A percentile compares a stretch with the other conserved stretches of the same genome.
phyloP scores from a whole-genome alignment of 2,888 invertebrate genomes.

The Teinopalpus imperialis region DNA sequence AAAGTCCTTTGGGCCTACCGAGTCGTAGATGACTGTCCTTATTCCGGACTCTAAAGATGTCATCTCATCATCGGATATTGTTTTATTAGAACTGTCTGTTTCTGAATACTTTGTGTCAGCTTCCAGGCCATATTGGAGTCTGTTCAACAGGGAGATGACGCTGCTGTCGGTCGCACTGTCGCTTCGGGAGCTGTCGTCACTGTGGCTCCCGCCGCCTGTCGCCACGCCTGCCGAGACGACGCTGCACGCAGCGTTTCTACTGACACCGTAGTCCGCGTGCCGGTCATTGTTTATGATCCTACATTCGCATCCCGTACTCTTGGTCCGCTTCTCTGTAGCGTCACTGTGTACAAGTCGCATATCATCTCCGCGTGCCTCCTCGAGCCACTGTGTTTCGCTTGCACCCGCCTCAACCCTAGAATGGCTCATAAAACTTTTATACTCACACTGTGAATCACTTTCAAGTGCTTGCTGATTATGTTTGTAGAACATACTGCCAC shows the following conservation, averaged over 20 bases:
- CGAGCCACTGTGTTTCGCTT: no score
- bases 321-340: no score
- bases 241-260: no score
- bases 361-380: no score
- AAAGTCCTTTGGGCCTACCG: conserved; percentile 27
- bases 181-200: neutral
- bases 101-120: conserved; percentile 9
- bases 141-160: neutral
- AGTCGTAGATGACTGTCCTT: conserved; percentile 41
- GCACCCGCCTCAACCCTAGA: neutral
- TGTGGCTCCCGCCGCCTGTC: neutral
- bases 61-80: conserved; percentile 28
- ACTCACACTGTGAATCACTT: neutral
- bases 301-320: conserved; percentile 1
- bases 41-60: conserved; percentile 38
- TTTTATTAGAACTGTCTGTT: conserved; percentile 5
- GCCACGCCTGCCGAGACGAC: no score
- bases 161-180: conserved; percentile 4
- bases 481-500: neutral
- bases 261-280: no score
- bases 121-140: neutral
- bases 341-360: no score
- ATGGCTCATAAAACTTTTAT: neutral
- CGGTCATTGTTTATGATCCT: no score
- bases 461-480: neutral